These are phyloP conservation scores for Taenaris catops DNA, from an alignment of 2,888 invertebrate genomes.

Conservation along the genomic window DNA sequence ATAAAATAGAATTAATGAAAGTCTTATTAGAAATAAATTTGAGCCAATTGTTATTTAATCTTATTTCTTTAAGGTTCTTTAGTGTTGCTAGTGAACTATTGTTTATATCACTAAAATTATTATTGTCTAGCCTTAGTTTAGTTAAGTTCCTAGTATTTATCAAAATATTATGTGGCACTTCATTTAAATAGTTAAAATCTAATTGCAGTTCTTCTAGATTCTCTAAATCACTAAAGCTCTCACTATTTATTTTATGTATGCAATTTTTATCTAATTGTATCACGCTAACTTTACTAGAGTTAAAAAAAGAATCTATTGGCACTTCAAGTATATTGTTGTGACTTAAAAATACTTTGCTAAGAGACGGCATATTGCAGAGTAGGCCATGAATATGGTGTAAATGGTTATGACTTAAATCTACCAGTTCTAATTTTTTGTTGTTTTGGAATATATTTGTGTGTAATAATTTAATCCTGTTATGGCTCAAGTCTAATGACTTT, in stretches of 20 bases:
- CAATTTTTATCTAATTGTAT: conserved; percentile 93
- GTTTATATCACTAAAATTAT: conserved; percentile 88
- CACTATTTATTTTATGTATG: conserved; percentile 88
- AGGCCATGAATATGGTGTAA: conserved; percentile 92
- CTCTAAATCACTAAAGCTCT: conserved; percentile 86
- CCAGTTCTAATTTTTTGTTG: conserved; percentile 87
- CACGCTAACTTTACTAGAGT: conserved; percentile 87
- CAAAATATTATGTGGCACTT: conserved; percentile 89
- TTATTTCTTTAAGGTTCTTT: conserved; percentile 86
- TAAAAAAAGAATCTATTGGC: conserved; percentile 89
- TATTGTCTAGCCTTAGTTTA: conserved; percentile 91
- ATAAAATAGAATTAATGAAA: conserved; percentile 86
- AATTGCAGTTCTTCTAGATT: conserved; percentile 90
- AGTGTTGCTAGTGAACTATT: conserved; percentile 88
- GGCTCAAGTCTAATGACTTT: conserved; percentile 91
- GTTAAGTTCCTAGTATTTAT: conserved; percentile 87
- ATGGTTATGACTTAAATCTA: conserved; percentile 94
- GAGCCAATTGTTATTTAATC: conserved; percentile 91
- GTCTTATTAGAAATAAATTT: conserved; percentile 86
- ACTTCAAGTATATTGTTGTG: conserved; percentile 95
- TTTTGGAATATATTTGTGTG: conserved; percentile 88
- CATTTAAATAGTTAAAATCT: conserved; percentile 90
- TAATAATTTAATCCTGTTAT: conserved; percentile 90
- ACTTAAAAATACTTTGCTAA: conserved; percentile 89
- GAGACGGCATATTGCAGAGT: conserved; percentile 88